Evolutionary conservation across 2,113 vertebrate genomes (phyloP), one percentile per base, ranked within the genome.

Genomic region (Lycaon pictus): DNA sequence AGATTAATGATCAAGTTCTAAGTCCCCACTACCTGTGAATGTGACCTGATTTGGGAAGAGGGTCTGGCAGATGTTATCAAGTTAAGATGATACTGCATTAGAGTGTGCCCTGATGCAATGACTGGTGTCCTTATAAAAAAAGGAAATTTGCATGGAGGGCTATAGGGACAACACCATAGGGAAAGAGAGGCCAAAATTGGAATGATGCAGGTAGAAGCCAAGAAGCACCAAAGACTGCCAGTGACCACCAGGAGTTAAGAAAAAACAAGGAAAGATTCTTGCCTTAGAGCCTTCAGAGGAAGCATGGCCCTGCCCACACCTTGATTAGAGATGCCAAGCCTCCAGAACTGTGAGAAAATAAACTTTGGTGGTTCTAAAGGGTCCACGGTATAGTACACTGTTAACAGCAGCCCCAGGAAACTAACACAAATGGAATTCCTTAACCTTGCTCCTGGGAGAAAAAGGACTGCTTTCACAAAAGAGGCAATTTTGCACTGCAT

Each of bases 321-420:
- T 63, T 43, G 29, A 58, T 79, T 90, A 72, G 27, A 22, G 58
- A 77, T 17, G 3, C 62, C 37, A 77, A 79, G 56, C 20, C 35
- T 58, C 69, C 27, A 79, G 62, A 71, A 81, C 22, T 56, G 35
- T 13, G 29, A 95, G 67, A n/a, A 56, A 93, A 53, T 81, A 62
- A 11, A 58, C 76, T 80, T 71, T n/a, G 77, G 9, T 76, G 87
- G 29, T 79, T 90, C 51, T 17, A 9, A 86, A 72, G 48, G n/a
- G 63, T 53, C 17, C 7, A 32, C 23, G n/a, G 35, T 60, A 67
- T 93, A 43, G 17, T n/a, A 37, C 1, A 22, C 69, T 91, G 65
- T 98, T 98, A 35, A 79, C 29, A 16, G 65, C 65, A 94, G 67
- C 51, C 29, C 29, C 56, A n/a, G 83, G 77, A 91, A 69, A 56